A percentile compares a stretch with the other conserved stretches of the same genome.
Conservation (phyloP, 2,888 invertebrate genomes). For the Spatulosminthurus flaviceps region DNA sequence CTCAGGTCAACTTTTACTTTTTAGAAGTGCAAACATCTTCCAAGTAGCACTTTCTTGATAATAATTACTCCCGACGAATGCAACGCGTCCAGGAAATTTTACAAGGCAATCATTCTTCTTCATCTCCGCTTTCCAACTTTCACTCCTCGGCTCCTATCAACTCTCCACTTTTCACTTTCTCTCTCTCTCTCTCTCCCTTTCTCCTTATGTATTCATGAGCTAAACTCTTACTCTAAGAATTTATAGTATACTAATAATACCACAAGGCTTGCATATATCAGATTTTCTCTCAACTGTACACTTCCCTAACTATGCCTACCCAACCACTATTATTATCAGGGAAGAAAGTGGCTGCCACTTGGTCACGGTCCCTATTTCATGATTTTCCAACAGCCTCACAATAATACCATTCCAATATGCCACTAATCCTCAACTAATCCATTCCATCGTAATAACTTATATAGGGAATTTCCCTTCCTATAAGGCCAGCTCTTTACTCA, state of each 20-base stretch:
- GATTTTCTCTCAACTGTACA: neutral
- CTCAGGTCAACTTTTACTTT: slow-evolving; percentile 18
- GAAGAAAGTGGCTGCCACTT: slow-evolving; percentile 15
- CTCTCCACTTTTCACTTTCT: neutral
- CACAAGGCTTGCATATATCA: neutral
- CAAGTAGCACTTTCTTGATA: neutral
- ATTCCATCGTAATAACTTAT: neutral
- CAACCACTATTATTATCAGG: slow-evolving; percentile 18
- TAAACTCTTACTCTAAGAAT: neutral
- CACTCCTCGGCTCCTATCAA: neutral
- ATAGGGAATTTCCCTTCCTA: too few relatives aligned
- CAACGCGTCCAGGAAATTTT: slow-evolving; percentile 4
- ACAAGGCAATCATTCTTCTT: slow-evolving; percentile 10
- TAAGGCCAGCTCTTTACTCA: too few relatives aligned
- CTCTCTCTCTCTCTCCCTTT: neutral
- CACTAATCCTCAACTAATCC: neutral
- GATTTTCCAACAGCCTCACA: neutral
- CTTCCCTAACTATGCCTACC: neutral
- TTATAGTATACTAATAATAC: too few relatives aligned
- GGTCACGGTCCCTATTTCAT: neutral
- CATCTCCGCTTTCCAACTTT: neutral
- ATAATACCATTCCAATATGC: neutral
- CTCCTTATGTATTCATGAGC: neutral
- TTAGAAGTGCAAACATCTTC: slow-evolving; percentile 4
- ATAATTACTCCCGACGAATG: slow-evolving; percentile 6